Base-by-base conservation (phyloP, 2,888 invertebrate species). In the Acrobasis suavella region DNA sequence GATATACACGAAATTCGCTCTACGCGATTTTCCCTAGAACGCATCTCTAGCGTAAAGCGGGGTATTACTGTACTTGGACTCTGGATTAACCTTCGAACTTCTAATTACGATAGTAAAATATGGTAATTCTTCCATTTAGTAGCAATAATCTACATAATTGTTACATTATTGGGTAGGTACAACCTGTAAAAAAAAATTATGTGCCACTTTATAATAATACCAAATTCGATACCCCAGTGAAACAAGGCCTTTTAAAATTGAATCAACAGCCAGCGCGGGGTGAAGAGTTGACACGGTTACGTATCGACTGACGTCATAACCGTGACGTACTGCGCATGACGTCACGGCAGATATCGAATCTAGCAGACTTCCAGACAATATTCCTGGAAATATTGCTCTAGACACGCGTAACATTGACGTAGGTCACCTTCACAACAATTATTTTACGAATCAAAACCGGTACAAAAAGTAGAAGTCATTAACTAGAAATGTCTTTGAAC, bases 221-320 rank as follows among this genome's bases (percentile, higher is more conserved):
- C 32, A 52, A 52, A 52, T 32, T 52, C 12, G n/a, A 14, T 8
- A 17, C 7, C 37, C 9, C 22, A 14, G 14, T 52, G 7, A n/a
- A 52, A 32, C 14, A 22, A 22, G 8, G 12, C 32, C n/a, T 52
- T 52, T 16, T 15, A 38, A 55, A 38, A 39, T 56, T 16, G 16
- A 56, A 42, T 12, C 56, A 17, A 42, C 42, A 46, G 14, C n/a
- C 12, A 32, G 32, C 7, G 32, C 32, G 52, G 56, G 46, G 32
- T 50, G 59, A 59, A 50, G 38, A 42, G 17, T 14, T 60, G 60
- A 60, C 38, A 52, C 60, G 49, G 46, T 54, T 50, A 54, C 32
- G 37, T 54, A 55, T 54, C 62, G 54, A 62, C 62, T 63, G 64
- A 66, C 66, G 64, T 64, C 63, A 65, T 17, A 50, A 16, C 55